Conservation (phyloP, 2,797 vertebrate species). For the Anabacerthia variegaticeps region DNA sequence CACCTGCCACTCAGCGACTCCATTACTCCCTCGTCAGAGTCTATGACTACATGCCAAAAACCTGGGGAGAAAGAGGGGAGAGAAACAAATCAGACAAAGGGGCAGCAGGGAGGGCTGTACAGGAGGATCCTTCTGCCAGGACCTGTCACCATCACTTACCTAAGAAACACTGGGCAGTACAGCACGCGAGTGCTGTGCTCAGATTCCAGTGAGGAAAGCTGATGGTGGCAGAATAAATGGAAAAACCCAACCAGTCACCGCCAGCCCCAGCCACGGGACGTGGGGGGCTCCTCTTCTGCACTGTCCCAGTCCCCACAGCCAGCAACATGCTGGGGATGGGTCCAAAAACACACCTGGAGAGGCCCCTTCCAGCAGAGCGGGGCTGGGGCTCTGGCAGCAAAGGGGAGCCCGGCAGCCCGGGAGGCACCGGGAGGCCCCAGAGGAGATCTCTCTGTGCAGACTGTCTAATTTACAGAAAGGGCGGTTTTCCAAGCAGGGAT, state of each 20-base stretch:
- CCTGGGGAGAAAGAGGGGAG: constrained; percentile 57
- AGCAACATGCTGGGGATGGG: neutral
- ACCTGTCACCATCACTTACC: constrained; percentile 29
- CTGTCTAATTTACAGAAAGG: neutral
- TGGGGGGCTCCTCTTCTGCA: neutral
- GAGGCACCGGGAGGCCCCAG: neutral
- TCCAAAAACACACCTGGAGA: neutral
- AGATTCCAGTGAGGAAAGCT: neutral
- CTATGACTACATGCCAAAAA: constrained; percentile 61
- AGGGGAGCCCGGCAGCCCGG: neutral
- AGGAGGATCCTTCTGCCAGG: neutral
- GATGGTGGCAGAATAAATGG: neutral
- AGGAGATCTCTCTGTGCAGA: neutral
- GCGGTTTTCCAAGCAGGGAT: neutral
- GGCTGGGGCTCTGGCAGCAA: neutral
- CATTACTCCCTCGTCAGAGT: constrained; percentile 54
- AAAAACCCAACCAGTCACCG: neutral
- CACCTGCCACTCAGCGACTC: constrained; percentile 62
- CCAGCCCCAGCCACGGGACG: neutral
- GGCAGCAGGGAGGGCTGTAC: constrained; percentile 27
- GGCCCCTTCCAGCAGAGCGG: neutral
- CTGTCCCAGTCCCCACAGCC: neutral
- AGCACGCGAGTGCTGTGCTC: neutral
- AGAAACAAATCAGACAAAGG: constrained; percentile 39
- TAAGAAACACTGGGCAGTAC: neutral